phyloP scores from a whole-genome alignment of 2,888 invertebrate species.

The Trachelus iudaicus region DNA sequence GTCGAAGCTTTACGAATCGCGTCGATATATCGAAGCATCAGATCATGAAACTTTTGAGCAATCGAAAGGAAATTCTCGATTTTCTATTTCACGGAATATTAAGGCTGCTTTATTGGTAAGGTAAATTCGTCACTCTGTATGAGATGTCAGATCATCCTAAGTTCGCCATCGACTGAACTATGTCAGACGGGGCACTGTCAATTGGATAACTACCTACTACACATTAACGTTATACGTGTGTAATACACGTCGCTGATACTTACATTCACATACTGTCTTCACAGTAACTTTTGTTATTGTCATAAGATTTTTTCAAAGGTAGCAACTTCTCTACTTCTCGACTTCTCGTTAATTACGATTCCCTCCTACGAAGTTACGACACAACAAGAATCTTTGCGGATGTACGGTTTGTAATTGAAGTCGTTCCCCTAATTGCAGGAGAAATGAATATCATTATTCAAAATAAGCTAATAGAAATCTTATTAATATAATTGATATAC shows the following conservation, averaged over 20 bases:
- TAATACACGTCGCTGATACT: conserved; percentile 20
- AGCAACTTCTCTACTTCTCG: neutral
- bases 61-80: neutral
- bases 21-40: neutral
- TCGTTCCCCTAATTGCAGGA: neutral
- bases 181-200: conserved; percentile 60
- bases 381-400: neutral
- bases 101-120: neutral
- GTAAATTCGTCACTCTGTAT: conserved; percentile 8
- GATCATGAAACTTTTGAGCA: neutral
- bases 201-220: conserved; percentile 61
- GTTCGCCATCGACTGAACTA: conserved; percentile 61
- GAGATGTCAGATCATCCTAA: conserved; percentile 50
- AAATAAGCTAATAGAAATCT: neutral
- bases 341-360: neutral
- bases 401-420: neutral
- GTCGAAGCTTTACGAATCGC: neutral
- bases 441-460: neutral
- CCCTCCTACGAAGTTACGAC: neutral
- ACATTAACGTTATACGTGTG: conserved; percentile 34
- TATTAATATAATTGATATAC: neutral
- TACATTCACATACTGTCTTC: conserved; percentile 17
- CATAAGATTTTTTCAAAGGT: neutral
- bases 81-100: neutral
- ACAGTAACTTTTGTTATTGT: neutral